These are phyloP conservation scores for Palythoa heliodiscus DNA, from an alignment of 92 coral and sea anemone genomes.

Conservation along the genomic window DNA sequence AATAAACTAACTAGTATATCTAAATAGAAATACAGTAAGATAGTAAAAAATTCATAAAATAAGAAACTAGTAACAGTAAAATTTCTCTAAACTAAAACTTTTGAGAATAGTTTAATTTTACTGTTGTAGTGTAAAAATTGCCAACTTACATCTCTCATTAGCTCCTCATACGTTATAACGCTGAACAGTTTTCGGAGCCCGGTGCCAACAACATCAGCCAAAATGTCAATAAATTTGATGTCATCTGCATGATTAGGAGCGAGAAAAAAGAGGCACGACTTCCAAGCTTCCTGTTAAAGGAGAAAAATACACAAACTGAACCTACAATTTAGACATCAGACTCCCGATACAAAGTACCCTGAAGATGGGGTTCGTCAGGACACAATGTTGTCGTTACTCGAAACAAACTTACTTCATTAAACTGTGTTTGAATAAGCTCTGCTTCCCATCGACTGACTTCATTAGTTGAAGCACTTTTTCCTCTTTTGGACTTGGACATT, in stretches of 20 bases:
- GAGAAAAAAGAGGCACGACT: slow-evolving; percentile 80
- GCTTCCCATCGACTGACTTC: slow-evolving; percentile 93
- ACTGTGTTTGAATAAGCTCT: slow-evolving; percentile 83
- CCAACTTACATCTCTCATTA: slow-evolving; percentile 86
- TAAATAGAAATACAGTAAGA: no score
- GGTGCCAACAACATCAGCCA: slow-evolving; percentile 84
- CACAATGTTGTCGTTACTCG: background rate
- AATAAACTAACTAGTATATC: no score
- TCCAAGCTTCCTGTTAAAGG: slow-evolving; percentile 81
- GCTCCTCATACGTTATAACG: slow-evolving; percentile 84
- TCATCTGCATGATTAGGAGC: slow-evolving; percentile 82
- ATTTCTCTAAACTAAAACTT: no score
- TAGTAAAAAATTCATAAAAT: no score
- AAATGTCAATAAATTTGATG: slow-evolving; percentile 76
- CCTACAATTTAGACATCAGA: no score
- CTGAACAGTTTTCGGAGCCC: slow-evolving; percentile 95
- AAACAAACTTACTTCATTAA: slow-evolving; percentile 81
- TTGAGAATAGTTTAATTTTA: no score
- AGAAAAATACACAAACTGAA: background rate
- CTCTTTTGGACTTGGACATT: slow-evolving; percentile 96
- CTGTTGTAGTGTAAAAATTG: background rate
- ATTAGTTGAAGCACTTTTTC: slow-evolving; percentile 96
- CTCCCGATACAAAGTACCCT: no score
- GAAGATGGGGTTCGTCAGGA: background rate
- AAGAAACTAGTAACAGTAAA: no score